These are phyloP conservation scores for Eleginops maclovinus DNA, from an alignment of 2,113 vertebrate species.

Conservation along the genomic window DNA sequence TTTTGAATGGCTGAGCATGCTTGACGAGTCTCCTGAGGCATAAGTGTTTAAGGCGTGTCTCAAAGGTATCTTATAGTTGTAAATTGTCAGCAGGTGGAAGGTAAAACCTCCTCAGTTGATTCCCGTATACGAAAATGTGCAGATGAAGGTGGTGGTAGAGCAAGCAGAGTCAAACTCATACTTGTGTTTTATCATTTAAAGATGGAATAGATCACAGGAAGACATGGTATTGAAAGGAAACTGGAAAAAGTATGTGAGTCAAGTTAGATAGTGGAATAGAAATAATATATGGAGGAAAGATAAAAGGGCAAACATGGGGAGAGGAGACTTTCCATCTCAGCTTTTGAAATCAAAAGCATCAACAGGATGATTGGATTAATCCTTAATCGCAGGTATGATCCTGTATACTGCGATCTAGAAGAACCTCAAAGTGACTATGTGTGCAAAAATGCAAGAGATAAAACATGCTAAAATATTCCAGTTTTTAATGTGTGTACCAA, in stretches of 20 bases:
- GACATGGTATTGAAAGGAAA: not conserved
- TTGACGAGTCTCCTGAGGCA: too few relatives aligned
- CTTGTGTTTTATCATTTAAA: too few relatives aligned
- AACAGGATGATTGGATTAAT: not conserved
- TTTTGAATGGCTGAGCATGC: not conserved
- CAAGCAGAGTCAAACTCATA: not conserved
- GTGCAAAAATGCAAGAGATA: not conserved
- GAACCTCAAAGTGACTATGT: not conserved
- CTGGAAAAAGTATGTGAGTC: slow-evolving; percentile 6
- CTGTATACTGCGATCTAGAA: not conserved
- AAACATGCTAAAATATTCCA: slow-evolving; percentile 14
- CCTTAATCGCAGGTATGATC: not conserved
- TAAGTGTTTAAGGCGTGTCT: too few relatives aligned
- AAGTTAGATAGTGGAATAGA: slow-evolving; percentile 3
- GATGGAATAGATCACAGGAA: not conserved
- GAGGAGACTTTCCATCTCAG: not conserved
- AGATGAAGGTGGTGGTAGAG: not conserved
- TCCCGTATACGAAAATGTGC: not conserved
- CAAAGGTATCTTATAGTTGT: not conserved
- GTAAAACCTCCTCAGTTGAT: not conserved
- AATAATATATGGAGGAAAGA: not conserved
- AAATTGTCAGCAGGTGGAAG: not conserved
- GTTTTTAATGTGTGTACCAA: slow-evolving; percentile 32
- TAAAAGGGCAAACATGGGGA: not conserved
- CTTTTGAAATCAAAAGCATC: not conserved